A percentile compares a stretch with the other conserved stretches of the same genome.
phyloP scores from a whole-genome alignment of 2,797 vertebrate species.

The Simalia tracyae region DNA sequence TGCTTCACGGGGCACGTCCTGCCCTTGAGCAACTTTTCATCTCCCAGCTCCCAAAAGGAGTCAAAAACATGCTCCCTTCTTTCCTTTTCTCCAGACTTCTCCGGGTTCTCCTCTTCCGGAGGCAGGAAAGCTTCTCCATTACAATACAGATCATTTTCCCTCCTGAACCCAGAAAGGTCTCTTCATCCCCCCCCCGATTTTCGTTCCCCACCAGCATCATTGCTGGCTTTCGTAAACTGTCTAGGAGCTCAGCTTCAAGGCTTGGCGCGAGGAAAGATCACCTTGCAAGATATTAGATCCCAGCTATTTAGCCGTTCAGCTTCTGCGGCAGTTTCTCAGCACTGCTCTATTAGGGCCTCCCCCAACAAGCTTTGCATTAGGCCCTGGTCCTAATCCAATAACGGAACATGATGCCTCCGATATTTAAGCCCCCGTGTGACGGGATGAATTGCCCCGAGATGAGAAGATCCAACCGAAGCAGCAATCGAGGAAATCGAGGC shows the following conservation, averaged over 20 bases:
- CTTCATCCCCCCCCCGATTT: neutral
- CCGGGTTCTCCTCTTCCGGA: neutral
- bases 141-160: no score
- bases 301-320: neutral
- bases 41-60: neutral
- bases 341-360: neutral
- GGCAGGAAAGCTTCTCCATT: neutral
- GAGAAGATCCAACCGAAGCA: neutral
- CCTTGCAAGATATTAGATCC: neutral
- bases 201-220: neutral
- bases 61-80: neutral
- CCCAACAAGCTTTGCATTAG: neutral
- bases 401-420: no score
- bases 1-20: no score
- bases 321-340: neutral
- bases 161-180: neutral
- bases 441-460: neutral
- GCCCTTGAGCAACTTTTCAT: neutral
- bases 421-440: neutral
- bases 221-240: neutral
- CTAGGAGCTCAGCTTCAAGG: neutral
- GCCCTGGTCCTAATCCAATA: no score
- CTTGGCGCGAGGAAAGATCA: neutral
- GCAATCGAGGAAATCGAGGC: neutral
- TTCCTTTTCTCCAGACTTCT: neutral